Base-by-base conservation (phyloP, 2,113 vertebrate genomes). In the Nyctibius bracteatus region DNA sequence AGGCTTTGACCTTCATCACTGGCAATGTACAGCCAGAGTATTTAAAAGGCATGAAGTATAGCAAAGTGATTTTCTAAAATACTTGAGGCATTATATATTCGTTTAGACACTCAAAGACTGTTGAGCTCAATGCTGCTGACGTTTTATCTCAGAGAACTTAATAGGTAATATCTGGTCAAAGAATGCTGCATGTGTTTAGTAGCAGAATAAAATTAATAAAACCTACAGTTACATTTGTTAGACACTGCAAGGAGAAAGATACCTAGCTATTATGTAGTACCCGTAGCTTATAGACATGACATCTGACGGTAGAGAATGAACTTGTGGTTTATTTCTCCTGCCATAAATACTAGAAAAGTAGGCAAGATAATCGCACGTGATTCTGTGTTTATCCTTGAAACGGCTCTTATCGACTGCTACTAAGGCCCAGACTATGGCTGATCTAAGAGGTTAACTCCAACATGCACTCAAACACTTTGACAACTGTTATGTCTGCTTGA, bases 221-320 rank as follows among this genome's bases (percentile, higher is more conserved):
- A 41, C 9, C 17, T 24, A 12, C 21, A 49, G 57, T 27, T 52
- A 66, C 2, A 9, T 12, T 17, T 0, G 2, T 33, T 10, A 35
- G 18, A 41, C 8, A 18, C 3, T 5, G 11, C 9, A 44, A 62
- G 4, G 3, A 63, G 4, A n/a, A 68, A 49, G 20, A 12, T 0
- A 18, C 8, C 21, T 4, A 35, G 8, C 27, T 58, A 23, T 5
- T 4, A 1, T 0, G 6, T 2, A 51, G 20, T 2, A 44, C 6
- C 28, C 0, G 1, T 11, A 63, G 46, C 16, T 25, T 28, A 52
- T 0, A 5, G 44, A 5, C 27, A 2, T 2, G 24, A 33, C 25
- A 63, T 0, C 28, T 20, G 28, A 41, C 0, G 1, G 12, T 0
- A 23, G 10, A n/a, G 15, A 73, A 46, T 3, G 10, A 33, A 41